phyloP scores from a whole-genome alignment of 2,888 invertebrate species.

The Drosophila eohydei region DNA sequence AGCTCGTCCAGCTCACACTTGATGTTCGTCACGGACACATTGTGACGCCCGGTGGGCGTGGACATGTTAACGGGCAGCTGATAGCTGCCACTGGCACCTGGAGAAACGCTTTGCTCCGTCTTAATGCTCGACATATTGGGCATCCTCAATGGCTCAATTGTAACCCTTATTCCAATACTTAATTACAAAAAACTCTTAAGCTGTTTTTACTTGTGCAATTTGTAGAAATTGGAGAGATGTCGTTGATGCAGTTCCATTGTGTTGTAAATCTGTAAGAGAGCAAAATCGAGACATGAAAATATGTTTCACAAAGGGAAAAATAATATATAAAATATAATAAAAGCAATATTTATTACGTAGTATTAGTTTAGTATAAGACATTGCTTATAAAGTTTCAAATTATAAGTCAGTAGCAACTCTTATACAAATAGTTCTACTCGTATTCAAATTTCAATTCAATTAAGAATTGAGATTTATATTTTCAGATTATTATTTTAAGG shows the following conservation, averaged over 20 bases:
- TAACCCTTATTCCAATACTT: slow-evolving; percentile 7
- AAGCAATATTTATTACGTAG: too few species aligned
- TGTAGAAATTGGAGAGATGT: slow-evolving; percentile 82
- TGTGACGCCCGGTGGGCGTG: slow-evolving; percentile 60
- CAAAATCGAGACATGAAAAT: not conserved
- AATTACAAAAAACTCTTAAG: slow-evolving; percentile 29
- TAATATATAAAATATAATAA: too few species aligned
- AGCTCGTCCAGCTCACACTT: slow-evolving; percentile 86
- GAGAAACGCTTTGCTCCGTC: slow-evolving; percentile 57
- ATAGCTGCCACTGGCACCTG: slow-evolving; percentile 55
- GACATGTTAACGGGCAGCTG: slow-evolving; percentile 74
- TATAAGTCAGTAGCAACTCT: too few species aligned
- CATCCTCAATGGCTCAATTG: slow-evolving; percentile 27
- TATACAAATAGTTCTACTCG: too few species aligned
- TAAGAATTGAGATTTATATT: too few species aligned
- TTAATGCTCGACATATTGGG: slow-evolving; percentile 66
- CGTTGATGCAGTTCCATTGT: slow-evolving; percentile 82
- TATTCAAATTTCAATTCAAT: too few species aligned
- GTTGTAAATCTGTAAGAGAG: slow-evolving; percentile 64
- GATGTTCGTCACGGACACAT: slow-evolving; percentile 93
- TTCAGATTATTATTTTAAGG: too few species aligned
- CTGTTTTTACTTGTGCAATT: slow-evolving; percentile 67
- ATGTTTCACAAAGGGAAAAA: too few species aligned
- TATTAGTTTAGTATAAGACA: too few species aligned
- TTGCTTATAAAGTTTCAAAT: too few species aligned